Evolutionary conservation across 1,140 invertebrate genomes (phyloP).

Genomic region (Platyura marginata): DNA sequence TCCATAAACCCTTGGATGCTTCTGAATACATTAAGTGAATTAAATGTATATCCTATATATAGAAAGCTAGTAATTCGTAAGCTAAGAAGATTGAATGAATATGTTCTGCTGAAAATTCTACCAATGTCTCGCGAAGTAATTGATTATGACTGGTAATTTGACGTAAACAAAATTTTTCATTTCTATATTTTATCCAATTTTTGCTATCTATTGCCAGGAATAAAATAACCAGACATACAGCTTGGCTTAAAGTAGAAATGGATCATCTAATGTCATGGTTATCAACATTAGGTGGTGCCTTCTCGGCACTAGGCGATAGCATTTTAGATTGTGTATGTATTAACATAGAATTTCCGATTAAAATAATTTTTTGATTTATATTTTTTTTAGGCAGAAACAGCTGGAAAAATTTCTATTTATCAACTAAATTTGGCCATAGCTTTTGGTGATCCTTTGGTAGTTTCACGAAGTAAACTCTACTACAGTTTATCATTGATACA

Average conservation of each 20-base stretch:
- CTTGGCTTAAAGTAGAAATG: constrained; percentile 47
- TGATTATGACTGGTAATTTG: neutral
- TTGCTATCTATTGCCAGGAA: neutral
- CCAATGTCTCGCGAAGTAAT: neutral
- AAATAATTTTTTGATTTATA: neutral
- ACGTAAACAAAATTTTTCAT: neutral
- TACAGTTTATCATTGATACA: constrained; percentile 76
- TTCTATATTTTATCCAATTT: neutral
- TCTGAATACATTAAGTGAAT: neutral
- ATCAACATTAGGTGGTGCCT: constrained; percentile 89
- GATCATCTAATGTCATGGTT: constrained; percentile 83
- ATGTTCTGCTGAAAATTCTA: neutral
- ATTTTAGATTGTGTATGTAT: constrained; percentile 55
- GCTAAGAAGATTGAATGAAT: neutral
- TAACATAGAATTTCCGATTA: neutral
- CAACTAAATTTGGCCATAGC: constrained; percentile 64
- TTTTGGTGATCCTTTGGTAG: constrained; percentile 59
- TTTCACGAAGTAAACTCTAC: constrained; percentile 66
- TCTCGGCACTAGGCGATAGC: constrained; percentile 79
- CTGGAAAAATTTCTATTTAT: constrained; percentile 66
- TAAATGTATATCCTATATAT: neutral
- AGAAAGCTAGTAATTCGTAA: neutral
- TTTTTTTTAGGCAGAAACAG: constrained; percentile 52
- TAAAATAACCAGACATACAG: neutral
- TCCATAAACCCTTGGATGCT: no score